Conservation (phyloP, 2,888 invertebrate genomes). For the Hemistola chrysoprasaria region DNA sequence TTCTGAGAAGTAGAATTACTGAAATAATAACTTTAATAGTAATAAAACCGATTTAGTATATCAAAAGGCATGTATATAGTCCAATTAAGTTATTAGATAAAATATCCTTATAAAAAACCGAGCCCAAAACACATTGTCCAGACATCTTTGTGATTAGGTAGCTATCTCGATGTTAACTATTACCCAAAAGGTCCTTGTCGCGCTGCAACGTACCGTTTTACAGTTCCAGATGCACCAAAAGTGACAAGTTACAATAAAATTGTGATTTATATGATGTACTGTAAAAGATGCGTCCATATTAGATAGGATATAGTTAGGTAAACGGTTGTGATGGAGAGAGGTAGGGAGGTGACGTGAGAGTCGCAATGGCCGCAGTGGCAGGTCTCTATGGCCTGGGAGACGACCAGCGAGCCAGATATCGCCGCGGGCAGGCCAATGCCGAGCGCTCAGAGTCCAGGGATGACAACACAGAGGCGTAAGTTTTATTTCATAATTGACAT, state of each 20-base stretch:
- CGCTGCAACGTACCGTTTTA: too few species aligned
- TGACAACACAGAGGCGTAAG: conserved; percentile 83
- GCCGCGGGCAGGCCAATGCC: conserved; percentile 83
- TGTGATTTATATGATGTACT: conserved; percentile 63
- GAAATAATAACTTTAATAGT: too few species aligned
- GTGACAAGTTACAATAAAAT: conserved; percentile 76
- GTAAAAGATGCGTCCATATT: conserved; percentile 76
- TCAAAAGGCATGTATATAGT: too few species aligned
- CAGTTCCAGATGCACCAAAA: conserved; percentile 23
- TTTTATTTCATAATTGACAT: conserved; percentile 29
- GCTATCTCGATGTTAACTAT: too few species aligned
- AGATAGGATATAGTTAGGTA: conserved; percentile 50
- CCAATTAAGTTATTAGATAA: too few species aligned
- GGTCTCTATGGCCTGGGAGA: conserved; percentile 91
- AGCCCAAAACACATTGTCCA: too few species aligned
- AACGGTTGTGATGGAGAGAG: conserved; percentile 39
- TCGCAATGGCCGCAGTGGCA: conserved; percentile 88
- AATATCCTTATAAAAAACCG: too few species aligned
- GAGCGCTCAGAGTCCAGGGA: conserved; percentile 85
- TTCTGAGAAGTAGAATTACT: too few species aligned
- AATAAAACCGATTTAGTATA: too few species aligned
- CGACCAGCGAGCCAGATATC: conserved; percentile 83
- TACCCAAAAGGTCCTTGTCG: too few species aligned
- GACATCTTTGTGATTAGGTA: too few species aligned
- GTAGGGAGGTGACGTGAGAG: conserved; percentile 39